These are phyloP conservation scores for Triops cancriformis DNA, from an alignment of 1,140 invertebrate species.

Conservation along the genomic window DNA sequence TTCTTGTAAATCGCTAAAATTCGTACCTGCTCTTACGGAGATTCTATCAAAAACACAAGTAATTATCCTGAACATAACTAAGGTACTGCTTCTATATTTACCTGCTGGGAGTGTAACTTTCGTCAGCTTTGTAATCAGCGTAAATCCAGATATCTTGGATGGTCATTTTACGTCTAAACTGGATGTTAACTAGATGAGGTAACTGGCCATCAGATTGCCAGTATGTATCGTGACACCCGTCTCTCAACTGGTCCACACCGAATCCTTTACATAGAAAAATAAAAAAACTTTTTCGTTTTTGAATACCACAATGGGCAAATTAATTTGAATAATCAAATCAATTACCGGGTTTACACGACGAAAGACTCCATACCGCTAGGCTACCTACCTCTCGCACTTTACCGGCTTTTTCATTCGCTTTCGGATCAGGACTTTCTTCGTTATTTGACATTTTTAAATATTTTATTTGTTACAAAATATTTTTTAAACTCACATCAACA, in stretches of 20 bases:
- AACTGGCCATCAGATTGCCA: conserved; percentile 99
- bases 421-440: conserved; percentile 43
- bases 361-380: conserved; percentile 95
- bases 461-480: neutral
- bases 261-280: conserved; percentile 56
- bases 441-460: neutral
- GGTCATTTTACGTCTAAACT: conserved; percentile 91
- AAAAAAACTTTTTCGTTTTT: neutral
- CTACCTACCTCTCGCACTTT: conserved; percentile 86
- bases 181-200: conserved; percentile 95
- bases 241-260: conserved; percentile 91
- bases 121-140: conserved; percentile 95
- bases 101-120: conserved; percentile 95
- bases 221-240: conserved; percentile 92
- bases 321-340: conserved; percentile 23
- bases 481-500: neutral
- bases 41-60: conserved; percentile 51
- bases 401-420: conserved; percentile 46
- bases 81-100: conserved; percentile 34
- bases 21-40: conserved; percentile 86
- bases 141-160: conserved; percentile 93
- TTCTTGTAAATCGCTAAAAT: conserved; percentile 97
- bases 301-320: conserved; percentile 14
- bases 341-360: conserved; percentile 90
- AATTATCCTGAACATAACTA: neutral